phyloP scores from a whole-genome alignment of 2,797 vertebrate species.

The Pteronotus mesoamericanus region DNA sequence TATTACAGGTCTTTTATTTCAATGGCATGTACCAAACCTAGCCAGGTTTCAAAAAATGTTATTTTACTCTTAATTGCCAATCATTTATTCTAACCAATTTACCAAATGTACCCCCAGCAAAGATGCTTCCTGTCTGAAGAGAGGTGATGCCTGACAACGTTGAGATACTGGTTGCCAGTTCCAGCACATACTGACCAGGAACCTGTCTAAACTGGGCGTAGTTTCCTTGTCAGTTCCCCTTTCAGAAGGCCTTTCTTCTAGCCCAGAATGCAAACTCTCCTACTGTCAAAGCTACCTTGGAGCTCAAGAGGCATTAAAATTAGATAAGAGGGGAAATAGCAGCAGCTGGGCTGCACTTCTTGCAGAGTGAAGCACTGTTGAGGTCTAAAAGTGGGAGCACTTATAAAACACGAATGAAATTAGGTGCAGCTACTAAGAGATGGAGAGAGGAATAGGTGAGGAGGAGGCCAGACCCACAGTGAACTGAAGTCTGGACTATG shows the following conservation, averaged over 20 bases:
- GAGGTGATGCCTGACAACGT: background rate
- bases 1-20: background rate
- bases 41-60: background rate
- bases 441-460: background rate
- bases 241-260: background rate
- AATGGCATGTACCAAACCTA: background rate
- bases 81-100: background rate
- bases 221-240: background rate
- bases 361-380: background rate
- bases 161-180: background rate
- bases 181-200: background rate
- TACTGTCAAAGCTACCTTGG: background rate
- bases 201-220: background rate
- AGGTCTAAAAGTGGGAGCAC: background rate
- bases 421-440: background rate
- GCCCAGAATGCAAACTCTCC: background rate
- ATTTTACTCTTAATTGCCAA: background rate
- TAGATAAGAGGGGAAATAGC: background rate
- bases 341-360: background rate
- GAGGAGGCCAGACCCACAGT: background rate
- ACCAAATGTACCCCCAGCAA: background rate
- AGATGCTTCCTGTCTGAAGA: accelerated
- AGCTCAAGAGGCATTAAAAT: background rate
- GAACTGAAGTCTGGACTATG: background rate
- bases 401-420: background rate